Evolutionary conservation across 2,888 invertebrate species (phyloP).

Genomic region (Melipona beecheii): DNA sequence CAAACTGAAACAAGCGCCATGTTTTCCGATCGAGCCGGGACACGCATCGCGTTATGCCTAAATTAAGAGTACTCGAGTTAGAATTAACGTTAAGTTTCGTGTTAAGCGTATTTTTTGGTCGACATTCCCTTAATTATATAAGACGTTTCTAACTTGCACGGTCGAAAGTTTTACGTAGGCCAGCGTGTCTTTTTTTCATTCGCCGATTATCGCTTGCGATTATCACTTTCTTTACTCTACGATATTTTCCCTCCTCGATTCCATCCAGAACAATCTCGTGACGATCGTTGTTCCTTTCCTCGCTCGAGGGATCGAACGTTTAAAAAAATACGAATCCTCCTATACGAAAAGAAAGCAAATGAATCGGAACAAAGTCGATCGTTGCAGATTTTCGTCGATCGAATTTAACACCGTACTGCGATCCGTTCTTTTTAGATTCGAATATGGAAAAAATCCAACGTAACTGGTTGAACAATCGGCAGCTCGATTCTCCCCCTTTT

Average conservation of each 20-base stretch:
- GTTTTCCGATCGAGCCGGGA: conserved; percentile 35
- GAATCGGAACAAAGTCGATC: conserved; percentile 9
- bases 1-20: not conserved
- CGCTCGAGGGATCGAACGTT: not conserved
- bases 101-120: conserved; percentile 68
- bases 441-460: conserved; percentile 22
- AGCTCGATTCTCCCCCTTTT: conserved; percentile 34
- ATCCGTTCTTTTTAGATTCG: conserved; percentile 15
- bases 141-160: conserved; percentile 54
- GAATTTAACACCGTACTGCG: conserved; percentile 15
- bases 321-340: not conserved
- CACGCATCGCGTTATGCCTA: conserved; percentile 74
- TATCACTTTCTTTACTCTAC: conserved; percentile 20
- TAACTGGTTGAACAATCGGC: conserved; percentile 45
- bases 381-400: conserved; percentile 29
- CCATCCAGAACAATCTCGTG: conserved; percentile 24
- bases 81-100: conserved; percentile 73
- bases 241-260: conserved; percentile 21
- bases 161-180: conserved; percentile 41
- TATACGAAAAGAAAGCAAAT: not conserved
- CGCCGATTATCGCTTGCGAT: conserved; percentile 40
- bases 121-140: conserved; percentile 74
- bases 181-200: conserved; percentile 38
- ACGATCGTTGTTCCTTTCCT: conserved; percentile 30
- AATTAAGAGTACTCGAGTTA: conserved; percentile 75